Evolutionary conservation across 2,113 vertebrate genomes (phyloP).

Genomic region (Pelecanoides urinatrix): DNA sequence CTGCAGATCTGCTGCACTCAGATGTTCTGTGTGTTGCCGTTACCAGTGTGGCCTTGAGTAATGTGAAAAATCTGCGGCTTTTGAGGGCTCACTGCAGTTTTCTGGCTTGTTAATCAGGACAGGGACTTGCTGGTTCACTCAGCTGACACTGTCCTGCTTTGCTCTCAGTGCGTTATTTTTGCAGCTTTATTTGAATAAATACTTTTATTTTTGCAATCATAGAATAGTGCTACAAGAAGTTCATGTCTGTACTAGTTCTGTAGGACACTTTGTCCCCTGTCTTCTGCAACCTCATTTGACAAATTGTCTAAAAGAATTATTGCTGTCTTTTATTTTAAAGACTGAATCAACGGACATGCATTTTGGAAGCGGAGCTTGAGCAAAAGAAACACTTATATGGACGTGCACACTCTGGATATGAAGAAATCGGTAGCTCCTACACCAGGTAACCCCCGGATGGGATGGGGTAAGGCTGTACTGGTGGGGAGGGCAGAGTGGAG

Average conservation of each 20-base stretch:
- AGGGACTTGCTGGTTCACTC: not conserved
- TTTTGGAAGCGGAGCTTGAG: conserved; percentile 50
- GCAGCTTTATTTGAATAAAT: not conserved
- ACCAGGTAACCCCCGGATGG: conserved; percentile 46
- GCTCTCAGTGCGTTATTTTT: not conserved
- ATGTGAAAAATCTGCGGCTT: not conserved
- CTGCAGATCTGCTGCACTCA: not conserved
- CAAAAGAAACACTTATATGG: conserved; percentile 30
- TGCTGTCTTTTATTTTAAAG: conserved; percentile 31
- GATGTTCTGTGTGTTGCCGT: not conserved
- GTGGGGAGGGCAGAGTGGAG: not conserved
- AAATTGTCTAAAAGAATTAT: not conserved
- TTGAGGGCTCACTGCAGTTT: not conserved
- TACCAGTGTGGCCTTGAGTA: not conserved
- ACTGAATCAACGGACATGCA: not conserved
- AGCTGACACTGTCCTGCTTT: not conserved
- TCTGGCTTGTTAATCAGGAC: not conserved
- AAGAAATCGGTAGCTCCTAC: not conserved
- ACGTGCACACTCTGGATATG: no score
- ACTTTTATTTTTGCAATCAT: not conserved
- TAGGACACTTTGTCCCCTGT: not conserved
- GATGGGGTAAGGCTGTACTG: not conserved
- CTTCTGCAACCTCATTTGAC: not conserved
- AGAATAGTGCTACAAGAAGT: not conserved
- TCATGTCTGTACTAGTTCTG: not conserved